These are phyloP conservation scores for Dinoponera quadriceps DNA, from an alignment of 1,140 invertebrate species.

Conservation along the genomic window DNA sequence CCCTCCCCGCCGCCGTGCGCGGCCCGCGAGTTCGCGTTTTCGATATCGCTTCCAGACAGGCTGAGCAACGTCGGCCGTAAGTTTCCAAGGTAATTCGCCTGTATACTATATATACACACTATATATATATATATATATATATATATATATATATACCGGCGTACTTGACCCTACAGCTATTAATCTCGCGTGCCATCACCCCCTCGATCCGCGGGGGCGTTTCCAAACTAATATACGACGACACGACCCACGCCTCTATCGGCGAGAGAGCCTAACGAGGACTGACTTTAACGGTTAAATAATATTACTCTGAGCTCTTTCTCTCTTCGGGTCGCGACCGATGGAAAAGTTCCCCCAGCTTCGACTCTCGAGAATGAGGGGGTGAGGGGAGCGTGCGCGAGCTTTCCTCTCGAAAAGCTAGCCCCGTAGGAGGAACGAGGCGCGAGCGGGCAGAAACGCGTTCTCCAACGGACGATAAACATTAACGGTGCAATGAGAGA, in stretches of 20 bases:
- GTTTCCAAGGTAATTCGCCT: slow-evolving; percentile 68
- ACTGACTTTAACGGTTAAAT: slow-evolving; percentile 83
- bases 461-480: neutral
- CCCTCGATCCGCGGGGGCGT: slow-evolving; percentile 76
- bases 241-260: slow-evolving; percentile 81
- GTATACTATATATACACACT: too few species aligned
- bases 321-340: slow-evolving; percentile 2
- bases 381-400: neutral
- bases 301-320: slow-evolving; percentile 75
- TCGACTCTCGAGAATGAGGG: neutral
- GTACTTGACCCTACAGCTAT: slow-evolving; percentile 75
- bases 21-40: slow-evolving; percentile 53
- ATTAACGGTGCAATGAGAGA: too few species aligned
- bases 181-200: slow-evolving; percentile 77
- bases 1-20: neutral
- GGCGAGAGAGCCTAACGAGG: slow-evolving; percentile 77
- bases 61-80: slow-evolving; percentile 49
- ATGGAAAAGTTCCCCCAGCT: slow-evolving; percentile 20
- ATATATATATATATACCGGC: slow-evolving; percentile 50
- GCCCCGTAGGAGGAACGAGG: neutral
- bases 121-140: too few species aligned
- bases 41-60: slow-evolving; percentile 56
- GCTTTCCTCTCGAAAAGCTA: slow-evolving; percentile 9
- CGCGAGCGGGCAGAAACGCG: neutral
- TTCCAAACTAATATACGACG: slow-evolving; percentile 81